Evolutionary conservation across 2,797 vertebrate genomes (phyloP), one percentile per base, ranked within the genome.

Genomic region (Smutsia temminckii): DNA sequence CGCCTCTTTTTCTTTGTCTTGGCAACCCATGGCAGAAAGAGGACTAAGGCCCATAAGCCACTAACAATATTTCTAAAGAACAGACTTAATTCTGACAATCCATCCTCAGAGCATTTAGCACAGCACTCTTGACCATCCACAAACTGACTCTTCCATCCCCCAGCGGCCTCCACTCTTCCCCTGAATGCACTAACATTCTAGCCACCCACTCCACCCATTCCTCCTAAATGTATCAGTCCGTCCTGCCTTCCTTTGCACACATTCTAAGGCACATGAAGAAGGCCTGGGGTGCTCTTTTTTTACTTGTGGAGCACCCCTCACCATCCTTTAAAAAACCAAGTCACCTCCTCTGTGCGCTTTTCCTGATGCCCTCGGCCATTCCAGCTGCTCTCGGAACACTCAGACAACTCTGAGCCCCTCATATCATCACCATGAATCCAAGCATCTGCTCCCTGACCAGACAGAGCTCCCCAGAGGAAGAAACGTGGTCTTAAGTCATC

Each of bases 31-130:
- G 37, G 40, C 16, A 29, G 1, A 66, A 29, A 61, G 46, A 78
- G 11, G 17, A 51, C 7, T 34, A 10, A 75, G 42, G 53, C 9
- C 29, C 34, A 57, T 16, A 34, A 71, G 11, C 29, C 57, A 51
- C 27, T 86, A 61, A 84, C 3, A n/a, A 59, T 79, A 55, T 75
- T 93, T 94, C 53, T 21, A 64, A 94, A 61, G 63, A n/a, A 59
- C 5, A 80, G 69, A 71, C 37, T 53, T 89, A 49, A 63, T 75
- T 71, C 13, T 90, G 51, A 83, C 53, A 71, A 32, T 69, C 18
- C 32, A 59, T 32, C 72, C 74, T 95, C 37, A 88, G 55, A 71
- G 93, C 4, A 12, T 16, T 40, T n/a, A 63, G 55, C 21, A 12
- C 2, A 12, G 10, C 23, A 14, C 23, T 37, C 53, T 53, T 0